Evolutionary conservation across 1,140 invertebrate species (phyloP).

Genomic region (Cardiocondyla obscurior): DNA sequence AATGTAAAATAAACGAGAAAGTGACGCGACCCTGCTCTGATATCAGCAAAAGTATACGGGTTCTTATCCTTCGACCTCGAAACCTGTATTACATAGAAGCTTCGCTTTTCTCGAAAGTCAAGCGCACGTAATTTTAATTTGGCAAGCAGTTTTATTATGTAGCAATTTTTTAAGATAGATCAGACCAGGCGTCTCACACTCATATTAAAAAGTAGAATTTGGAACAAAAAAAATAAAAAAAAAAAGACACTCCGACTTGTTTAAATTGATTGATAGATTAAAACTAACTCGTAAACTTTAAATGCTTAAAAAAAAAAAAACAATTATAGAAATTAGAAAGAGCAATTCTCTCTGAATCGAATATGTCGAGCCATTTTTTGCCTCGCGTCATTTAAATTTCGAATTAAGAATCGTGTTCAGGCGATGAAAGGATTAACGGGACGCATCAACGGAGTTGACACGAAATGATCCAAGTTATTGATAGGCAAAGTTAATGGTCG

Average conservation of each 20-base stretch:
- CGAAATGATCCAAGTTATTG: slow-evolving; percentile 34
- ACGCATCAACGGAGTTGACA: background rate
- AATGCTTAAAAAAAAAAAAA: background rate
- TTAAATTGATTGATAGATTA: background rate
- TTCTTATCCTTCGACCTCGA: slow-evolving; percentile 26
- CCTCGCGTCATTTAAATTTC: slow-evolving; percentile 6
- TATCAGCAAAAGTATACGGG: background rate
- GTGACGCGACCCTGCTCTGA: background rate
- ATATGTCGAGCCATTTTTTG: background rate
- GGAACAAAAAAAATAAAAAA: too few relatives aligned
- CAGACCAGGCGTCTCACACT: too few relatives aligned
- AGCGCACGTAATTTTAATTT: slow-evolving; percentile 42
- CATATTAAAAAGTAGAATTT: too few relatives aligned
- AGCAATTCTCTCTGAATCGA: background rate
- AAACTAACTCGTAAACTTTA: background rate
- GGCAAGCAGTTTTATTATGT: background rate
- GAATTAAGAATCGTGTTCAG: slow-evolving; percentile 3
- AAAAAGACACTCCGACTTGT: background rate
- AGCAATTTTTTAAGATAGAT: too few relatives aligned
- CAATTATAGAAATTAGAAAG: background rate
- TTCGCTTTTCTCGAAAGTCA: slow-evolving; percentile 27
- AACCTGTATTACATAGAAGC: background rate
- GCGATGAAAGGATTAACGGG: background rate
- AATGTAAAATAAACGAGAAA: background rate
- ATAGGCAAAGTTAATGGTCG: slow-evolving; percentile 42